Base-by-base conservation (phyloP, 2,888 invertebrate genomes). In the Eulithis testata region DNA sequence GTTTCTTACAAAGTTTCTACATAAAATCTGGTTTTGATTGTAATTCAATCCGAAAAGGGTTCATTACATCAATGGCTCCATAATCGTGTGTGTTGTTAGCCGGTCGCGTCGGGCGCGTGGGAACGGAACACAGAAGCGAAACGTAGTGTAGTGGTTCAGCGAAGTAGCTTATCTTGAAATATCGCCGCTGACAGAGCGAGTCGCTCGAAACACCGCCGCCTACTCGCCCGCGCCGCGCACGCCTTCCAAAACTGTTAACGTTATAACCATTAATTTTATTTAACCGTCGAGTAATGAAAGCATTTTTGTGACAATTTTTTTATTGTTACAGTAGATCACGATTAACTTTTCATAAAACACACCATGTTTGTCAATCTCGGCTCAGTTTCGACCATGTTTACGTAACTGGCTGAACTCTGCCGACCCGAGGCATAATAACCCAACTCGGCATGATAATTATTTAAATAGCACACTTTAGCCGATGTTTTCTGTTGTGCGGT, bases 141-240 rank as follows among this genome's bases (percentile, higher is more conserved):
- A 78, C 79, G 77, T 77, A 70, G 71, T 69, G 77, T 77, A 70
- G 71, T 69, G 70, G 68, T 74, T 71, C 79, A 76, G 70, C 79
- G 79, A 77, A 80, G 80, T 81, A 75, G 83, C 87, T 90, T 90
- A 90, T 90, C 89, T 87, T 85, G 89, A 88, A 85, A 88, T 87
- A 88, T 89, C 86, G 83, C 78, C 78, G 87, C 82, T 82, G 89
- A 89, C 87, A 83, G 79, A 80, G 76, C 81, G 74, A 79, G 77
- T 78, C 79, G 80, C 79, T 80, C 77, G 77, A 77, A 70, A 68
- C 71, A 79, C 62, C 65, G 62, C 56, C 67, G 67, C 59, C 47
- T n/a, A 14, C 47, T 47, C 12, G 65, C 61, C 60, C 55, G 70
- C 73, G 73, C 47, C 12, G 6, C 14, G 53, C 51, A 3, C 74